A percentile compares a stretch with the other conserved stretches of the same genome.
phyloP scores from a whole-genome alignment of 2,113 vertebrate genomes.

The Mustela lutreola region DNA sequence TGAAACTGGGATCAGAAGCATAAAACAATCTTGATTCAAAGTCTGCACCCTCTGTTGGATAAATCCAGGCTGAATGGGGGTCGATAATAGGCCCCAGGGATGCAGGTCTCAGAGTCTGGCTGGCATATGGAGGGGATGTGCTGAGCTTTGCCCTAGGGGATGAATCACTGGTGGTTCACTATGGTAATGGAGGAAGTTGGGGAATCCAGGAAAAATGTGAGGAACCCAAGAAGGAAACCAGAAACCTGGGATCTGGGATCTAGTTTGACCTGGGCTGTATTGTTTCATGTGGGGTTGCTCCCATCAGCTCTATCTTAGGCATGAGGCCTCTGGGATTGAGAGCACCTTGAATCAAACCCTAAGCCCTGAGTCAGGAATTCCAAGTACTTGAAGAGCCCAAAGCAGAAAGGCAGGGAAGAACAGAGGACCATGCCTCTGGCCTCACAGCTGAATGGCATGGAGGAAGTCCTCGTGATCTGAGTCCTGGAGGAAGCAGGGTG shows the following conservation, averaged over 20 bases:
- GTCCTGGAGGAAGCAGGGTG: constrained; percentile 56
- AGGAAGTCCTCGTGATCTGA: constrained; percentile 91
- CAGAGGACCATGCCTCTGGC: neutral
- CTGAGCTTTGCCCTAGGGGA: neutral
- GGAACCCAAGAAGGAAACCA: constrained; percentile 34
- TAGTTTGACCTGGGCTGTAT: neutral
- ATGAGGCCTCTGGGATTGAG: neutral
- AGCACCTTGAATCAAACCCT: constrained; percentile 12
- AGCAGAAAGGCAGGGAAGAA: neutral
- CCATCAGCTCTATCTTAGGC: neutral
- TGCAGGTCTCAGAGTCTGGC: neutral
- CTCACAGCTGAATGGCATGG: constrained; percentile 89
- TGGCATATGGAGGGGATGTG: neutral
- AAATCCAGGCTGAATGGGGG: neutral
- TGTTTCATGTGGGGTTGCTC: constrained; percentile 21
- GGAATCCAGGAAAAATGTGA: neutral
- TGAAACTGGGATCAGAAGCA: constrained; percentile 36
- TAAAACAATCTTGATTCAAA: constrained; percentile 54
- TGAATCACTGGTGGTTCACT: neutral
- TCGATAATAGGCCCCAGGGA: neutral
- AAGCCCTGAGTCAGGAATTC: constrained; percentile 15
- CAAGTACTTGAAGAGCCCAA: neutral
- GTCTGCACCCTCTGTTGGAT: neutral
- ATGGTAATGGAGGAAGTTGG: neutral
- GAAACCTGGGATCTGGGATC: neutral